Conservation (phyloP, 2,888 invertebrate genomes). For the Argynnis bischoffii region DNA sequence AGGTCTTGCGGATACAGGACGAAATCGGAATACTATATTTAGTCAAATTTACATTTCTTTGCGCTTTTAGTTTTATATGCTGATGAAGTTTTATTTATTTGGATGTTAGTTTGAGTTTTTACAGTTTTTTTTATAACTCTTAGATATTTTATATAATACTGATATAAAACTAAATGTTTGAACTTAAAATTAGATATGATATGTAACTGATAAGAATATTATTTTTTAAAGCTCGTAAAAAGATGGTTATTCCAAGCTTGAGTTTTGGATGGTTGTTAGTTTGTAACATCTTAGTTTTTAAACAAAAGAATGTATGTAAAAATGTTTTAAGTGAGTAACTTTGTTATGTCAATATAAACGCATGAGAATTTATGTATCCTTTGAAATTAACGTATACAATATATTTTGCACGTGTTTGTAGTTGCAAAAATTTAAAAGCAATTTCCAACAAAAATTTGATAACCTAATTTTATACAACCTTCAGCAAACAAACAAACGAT, state of each 20-base stretch:
- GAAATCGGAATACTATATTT: conserved; percentile 65
- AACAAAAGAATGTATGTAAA: too few relatives aligned
- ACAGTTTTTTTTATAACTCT: neutral
- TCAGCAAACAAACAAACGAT: conserved; percentile 33
- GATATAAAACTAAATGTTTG: too few relatives aligned
- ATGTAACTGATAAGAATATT: too few relatives aligned
- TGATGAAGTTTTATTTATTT: conserved; percentile 4
- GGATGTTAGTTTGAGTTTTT: neutral
- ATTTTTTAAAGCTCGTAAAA: too few relatives aligned
- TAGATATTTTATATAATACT: neutral
- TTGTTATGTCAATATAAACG: too few relatives aligned
- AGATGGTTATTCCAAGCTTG: too few relatives aligned
- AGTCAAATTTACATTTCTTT: conserved; percentile 47
- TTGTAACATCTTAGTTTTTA: too few relatives aligned
- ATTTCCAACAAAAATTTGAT: conserved; percentile 18
- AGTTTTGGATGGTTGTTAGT: too few relatives aligned
- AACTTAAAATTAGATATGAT: too few relatives aligned
- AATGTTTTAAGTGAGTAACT: too few relatives aligned
- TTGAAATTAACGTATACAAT: too few relatives aligned
- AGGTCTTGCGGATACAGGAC: conserved; percentile 54
- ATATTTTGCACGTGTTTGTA: neutral
- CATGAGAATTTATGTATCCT: too few relatives aligned
- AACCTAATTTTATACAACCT: conserved; percentile 28
- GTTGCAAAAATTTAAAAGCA: conserved; percentile 12
- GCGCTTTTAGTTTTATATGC: conserved; percentile 21